A percentile compares a stretch with the other conserved stretches of the same genome.
These are phyloP conservation scores for Agrotis ipsilon DNA, from an alignment of 2,888 invertebrate species.

Conservation along the genomic window DNA sequence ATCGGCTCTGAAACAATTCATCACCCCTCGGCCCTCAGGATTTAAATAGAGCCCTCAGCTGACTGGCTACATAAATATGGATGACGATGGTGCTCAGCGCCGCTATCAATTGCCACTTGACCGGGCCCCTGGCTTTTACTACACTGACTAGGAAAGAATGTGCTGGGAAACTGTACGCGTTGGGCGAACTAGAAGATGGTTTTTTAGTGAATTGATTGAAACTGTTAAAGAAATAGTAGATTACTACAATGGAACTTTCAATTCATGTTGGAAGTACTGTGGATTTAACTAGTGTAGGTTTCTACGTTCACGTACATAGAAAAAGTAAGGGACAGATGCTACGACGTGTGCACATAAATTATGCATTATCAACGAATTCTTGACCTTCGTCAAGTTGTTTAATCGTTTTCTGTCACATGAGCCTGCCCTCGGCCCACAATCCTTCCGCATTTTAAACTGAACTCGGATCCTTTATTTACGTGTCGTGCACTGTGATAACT, in stretches of 20 bases:
- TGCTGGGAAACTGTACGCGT: neutral
- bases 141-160: neutral
- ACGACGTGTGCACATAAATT: too few species aligned
- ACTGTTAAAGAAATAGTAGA: too few species aligned
- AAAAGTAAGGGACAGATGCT: neutral
- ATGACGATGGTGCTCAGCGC: slow-evolving; percentile 26
- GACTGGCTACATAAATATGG: slow-evolving; percentile 55
- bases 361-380: neutral
- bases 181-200: neutral
- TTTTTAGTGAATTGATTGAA: neutral
- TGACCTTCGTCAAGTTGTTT: slow-evolving; percentile 1
- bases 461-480: slow-evolving; percentile 38
- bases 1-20: slow-evolving; percentile 45
- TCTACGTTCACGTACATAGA: neutral
- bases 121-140: slow-evolving; percentile 36
- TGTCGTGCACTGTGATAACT: neutral
- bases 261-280: too few species aligned
- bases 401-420: slow-evolving; percentile 1
- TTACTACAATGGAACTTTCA: too few species aligned
- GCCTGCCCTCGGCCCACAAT: neutral
- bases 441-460: slow-evolving; percentile 14
- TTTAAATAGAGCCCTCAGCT: slow-evolving; percentile 55
- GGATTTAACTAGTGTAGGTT: neutral
- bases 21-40: slow-evolving; percentile 40
- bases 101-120: slow-evolving; percentile 57